Conservation (phyloP, 35 echinoderm and acorn worm species). For the Amphiura filiformis region DNA sequence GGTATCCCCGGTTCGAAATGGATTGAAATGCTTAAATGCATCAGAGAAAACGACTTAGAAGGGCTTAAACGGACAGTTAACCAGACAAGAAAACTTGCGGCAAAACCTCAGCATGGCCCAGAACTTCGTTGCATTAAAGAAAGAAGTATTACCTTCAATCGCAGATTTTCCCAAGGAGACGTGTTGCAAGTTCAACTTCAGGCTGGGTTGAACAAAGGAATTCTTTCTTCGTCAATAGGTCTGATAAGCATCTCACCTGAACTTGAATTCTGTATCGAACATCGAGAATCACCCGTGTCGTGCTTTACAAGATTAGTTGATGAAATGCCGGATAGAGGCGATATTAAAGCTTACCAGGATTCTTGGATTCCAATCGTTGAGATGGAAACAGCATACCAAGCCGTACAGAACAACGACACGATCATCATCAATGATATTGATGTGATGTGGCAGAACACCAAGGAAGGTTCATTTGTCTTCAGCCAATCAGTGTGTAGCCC, state of each 20-base stretch:
- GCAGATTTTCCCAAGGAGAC: conserved; percentile 53
- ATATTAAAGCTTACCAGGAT: conserved; percentile 43
- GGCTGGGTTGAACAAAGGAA: conserved; percentile 44
- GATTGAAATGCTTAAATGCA: conserved; percentile 14
- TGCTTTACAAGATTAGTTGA: conserved; percentile 66
- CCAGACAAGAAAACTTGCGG: conserved; percentile 9
- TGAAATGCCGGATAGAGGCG: conserved; percentile 6
- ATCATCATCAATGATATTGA: conserved; percentile 52
- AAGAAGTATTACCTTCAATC: conserved; percentile 43
- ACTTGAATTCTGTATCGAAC: conserved; percentile 64
- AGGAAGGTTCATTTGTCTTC: background rate
- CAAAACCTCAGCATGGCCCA: conserved; percentile 22
- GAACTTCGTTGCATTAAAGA: no score
- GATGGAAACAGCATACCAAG: conserved; percentile 54
- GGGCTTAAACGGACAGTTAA: no score
- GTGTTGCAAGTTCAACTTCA: conserved; percentile 59
- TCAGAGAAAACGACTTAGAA: no score
- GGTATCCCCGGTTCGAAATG: background rate
- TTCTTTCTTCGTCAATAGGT: conserved; percentile 49
- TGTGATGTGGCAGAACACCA: conserved; percentile 42
- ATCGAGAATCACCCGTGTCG: conserved; percentile 54
- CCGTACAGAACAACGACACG: conserved; percentile 68
- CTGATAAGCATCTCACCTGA: conserved; percentile 67
- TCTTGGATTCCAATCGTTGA: conserved; percentile 73
- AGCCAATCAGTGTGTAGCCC: no score